Conservation (phyloP, 2,888 invertebrate genomes). For the Macroteleia sp. region DNA sequence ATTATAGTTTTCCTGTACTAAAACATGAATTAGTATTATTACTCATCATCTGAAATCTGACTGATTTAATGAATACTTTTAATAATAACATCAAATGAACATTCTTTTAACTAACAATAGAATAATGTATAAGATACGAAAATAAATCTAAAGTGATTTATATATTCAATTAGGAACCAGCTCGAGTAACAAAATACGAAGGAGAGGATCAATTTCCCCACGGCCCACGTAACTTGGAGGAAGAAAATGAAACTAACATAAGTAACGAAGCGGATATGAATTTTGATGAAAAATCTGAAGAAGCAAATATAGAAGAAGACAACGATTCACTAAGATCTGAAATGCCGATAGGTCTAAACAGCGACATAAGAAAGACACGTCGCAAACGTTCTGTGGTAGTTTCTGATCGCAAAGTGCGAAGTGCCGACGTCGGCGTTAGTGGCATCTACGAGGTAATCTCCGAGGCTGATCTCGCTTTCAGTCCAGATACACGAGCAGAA, state of each 20-base stretch:
- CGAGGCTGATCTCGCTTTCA: constrained; percentile 95
- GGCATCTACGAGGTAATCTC: constrained; percentile 96
- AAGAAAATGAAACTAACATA: constrained; percentile 70
- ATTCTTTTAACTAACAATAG: no score
- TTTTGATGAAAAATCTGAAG: constrained; percentile 16
- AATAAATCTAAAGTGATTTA: no score
- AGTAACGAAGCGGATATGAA: constrained; percentile 24
- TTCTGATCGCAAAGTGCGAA: constrained; percentile 90
- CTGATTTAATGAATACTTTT: no score
- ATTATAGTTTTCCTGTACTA: no score
- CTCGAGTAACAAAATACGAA: constrained; percentile 85
- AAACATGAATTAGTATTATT: no score
- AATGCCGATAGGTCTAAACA: constrained; percentile 36
- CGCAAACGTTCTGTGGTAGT: constrained; percentile 88
- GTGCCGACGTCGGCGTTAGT: constrained; percentile 94
- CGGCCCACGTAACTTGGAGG: constrained; percentile 89
- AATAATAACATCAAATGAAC: no score
- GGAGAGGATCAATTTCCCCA: constrained; percentile 90
- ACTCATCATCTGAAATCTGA: no score
- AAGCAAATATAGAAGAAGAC: constrained; percentile 32
- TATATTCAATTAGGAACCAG: constrained; percentile 79
- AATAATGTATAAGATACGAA: no score
- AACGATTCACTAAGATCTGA: constrained; percentile 59
- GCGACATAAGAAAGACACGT: constrained; percentile 78
- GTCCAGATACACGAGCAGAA: constrained; percentile 91